A percentile compares a stretch with the other conserved stretches of the same genome.
Conservation (phyloP, 2,113 vertebrate species). For the Nothoprocta pentlandii region DNA sequence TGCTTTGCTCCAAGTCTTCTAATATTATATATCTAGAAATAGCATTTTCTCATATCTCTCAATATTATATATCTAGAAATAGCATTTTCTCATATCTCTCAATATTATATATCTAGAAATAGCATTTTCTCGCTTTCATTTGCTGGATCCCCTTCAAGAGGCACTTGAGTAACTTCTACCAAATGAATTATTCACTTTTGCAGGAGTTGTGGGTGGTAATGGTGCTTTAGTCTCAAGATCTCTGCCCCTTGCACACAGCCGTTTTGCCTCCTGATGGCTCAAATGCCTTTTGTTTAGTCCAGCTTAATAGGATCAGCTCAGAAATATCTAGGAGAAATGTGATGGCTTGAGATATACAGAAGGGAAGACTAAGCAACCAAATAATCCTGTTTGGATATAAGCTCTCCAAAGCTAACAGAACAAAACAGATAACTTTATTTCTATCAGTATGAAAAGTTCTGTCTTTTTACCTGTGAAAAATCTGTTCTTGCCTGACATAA, state of each 20-base stretch:
- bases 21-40: neutral
- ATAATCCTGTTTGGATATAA: neutral
- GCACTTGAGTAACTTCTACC: neutral
- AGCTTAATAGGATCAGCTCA: neutral
- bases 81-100: neutral
- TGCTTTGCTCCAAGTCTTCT: neutral
- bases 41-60: neutral
- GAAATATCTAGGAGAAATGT: neutral
- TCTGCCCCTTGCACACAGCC: neutral
- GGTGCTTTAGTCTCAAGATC: neutral
- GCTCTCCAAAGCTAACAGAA: neutral
- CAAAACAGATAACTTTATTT: neutral
- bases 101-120: neutral
- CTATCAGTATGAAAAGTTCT: neutral
- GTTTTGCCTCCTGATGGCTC: neutral
- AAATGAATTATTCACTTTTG: constrained; percentile 9
- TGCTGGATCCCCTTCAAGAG: neutral
- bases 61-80: neutral
- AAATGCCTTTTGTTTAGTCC: neutral
- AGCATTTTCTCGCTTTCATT: neutral
- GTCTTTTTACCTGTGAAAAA: constrained; percentile 28
- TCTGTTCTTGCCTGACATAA: neutral
- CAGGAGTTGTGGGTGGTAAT: neutral
- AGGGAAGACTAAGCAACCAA: neutral
- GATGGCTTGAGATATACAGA: neutral